A percentile compares a stretch with the other conserved stretches of the same genome.
phyloP scores from a whole-genome alignment of 2,797 vertebrate genomes.

The Tokudaia muenninki region DNA sequence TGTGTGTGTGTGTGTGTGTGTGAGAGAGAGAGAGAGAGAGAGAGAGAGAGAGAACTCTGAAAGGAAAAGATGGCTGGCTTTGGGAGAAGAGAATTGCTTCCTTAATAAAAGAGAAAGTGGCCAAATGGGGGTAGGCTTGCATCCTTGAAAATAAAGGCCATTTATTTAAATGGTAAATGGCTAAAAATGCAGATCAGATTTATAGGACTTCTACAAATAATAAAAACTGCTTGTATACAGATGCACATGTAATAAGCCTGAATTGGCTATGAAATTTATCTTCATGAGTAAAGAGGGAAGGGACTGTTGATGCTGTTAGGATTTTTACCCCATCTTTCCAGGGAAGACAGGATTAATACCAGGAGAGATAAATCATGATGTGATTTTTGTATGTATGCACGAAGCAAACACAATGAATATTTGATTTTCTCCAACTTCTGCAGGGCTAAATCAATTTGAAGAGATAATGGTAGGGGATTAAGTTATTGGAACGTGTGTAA shows the following conservation, averaged over 20 bases:
- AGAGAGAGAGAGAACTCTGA: background rate
- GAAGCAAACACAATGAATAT: conserved; percentile 82
- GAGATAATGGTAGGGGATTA: conserved; percentile 83
- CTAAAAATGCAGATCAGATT: conserved; percentile 74
- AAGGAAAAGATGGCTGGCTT: conserved; percentile 43
- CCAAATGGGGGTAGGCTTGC: conserved; percentile 59
- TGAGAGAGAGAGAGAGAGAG: background rate
- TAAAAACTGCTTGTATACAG: conserved; percentile 70
- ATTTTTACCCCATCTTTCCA: conserved; percentile 76
- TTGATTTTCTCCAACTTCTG: conserved; percentile 84
- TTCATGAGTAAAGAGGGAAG: conserved; percentile 80
- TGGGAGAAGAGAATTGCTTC: conserved; percentile 36
- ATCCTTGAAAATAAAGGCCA: conserved; percentile 69
- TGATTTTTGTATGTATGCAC: conserved; percentile 81
- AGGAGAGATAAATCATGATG: conserved; percentile 82
- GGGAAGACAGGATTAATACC: conserved; percentile 82
- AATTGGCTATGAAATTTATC: conserved; percentile 83
- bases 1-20: background rate
- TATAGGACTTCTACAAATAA: conserved; percentile 68
- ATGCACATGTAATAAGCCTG: conserved; percentile 77
- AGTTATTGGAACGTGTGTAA: conserved; percentile 82
- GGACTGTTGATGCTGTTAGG: conserved; percentile 77
- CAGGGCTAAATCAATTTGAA: conserved; percentile 84
- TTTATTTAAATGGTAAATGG: conserved; percentile 74
- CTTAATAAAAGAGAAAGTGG: conserved; percentile 71